Base-by-base conservation (phyloP, 2,797 vertebrate genomes). In the Mus caroli region DNA sequence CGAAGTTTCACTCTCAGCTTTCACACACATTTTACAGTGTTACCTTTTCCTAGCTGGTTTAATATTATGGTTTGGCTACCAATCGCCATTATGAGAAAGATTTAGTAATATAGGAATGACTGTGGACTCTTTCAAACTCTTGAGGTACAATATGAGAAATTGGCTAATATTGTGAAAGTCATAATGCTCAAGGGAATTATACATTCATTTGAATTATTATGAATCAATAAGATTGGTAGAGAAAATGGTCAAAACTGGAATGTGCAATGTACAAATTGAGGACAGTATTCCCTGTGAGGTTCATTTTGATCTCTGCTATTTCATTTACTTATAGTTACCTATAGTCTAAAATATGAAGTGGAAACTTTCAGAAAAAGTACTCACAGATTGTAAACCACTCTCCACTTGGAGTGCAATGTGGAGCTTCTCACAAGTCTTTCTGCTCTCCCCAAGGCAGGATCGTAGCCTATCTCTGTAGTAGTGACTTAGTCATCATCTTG, bases 61-160 rank as follows among this genome's bases (percentile, higher is more conserved):
- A 67, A 52, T 85, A 37, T 69, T 64, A n/a, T 24, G 9, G 22
- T 79, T 96, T 94, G 91, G 79, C 14, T 77, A 58, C 24, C n/a
- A 62, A 14, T 78, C 88, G 93, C 50, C 52, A 15, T 19, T 60
- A 1, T 58, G 26, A 90, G 19, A 85, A 89, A 7, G 85, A 76
- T 19, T 91, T 84, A 78, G 37, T 13, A 54, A 92, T 83, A 3
- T 6, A 85, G 7, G 15, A 78, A 58, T 95, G 34, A 91, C 1
- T 13, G 46, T 90, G 19, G 22, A 64, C 62, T 92, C 9, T 62
- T 94, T 95, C 46, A 69, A 91, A 96, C 80, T 91, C 9, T 15
- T 83, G 1, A 43, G 64, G 28, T 19, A 92, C 12, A 83, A 0
- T 17, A 92, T 43, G 62, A 54, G 11, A 96, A 96, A 64, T 86